Base-by-base conservation (phyloP, 92 coral and sea anemone genomes). In the Plumapathes pennacea region DNA sequence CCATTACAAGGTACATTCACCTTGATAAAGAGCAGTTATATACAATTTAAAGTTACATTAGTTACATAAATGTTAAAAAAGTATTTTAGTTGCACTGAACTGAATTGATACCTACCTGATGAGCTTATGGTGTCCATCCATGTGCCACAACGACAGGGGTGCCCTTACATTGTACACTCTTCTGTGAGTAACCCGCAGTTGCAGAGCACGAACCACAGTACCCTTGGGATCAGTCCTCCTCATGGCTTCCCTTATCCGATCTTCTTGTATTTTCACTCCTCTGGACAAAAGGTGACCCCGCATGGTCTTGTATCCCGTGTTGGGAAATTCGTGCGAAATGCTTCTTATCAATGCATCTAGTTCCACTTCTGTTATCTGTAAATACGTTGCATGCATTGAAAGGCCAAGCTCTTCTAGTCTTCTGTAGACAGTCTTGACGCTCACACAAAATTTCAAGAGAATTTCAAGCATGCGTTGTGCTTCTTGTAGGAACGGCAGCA, bases 171-270 rank as follows among this genome's bases (percentile, higher is more conserved):
- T 57, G 54, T 77, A 77, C 13, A 80, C 63, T 31, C 81, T 64
- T 27, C 84, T 44, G 40, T 69, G 84, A 22, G 89, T 76, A 29
- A 71, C 81, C 14, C 80, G 84, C 39, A 83, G 63, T 40, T 83
- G 90, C 40, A 83, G 79, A 13, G 77, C 84, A 32, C 90, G 50
- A 21, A 78, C 85, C 20, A 77, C 67, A 57, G 84, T 84, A 25
- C 90, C 81, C 43, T 78, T 74, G 29, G 82, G 90, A 58, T 84
- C 90, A 64, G 70, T 46, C 64, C 87, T 72, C 41, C 82, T 67
- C 77, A 60, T 65, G 42, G 77, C 40, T 44, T 78, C 78, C 57
- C 82, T 78, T n/a, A 77, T 61, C 14, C 82, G 48, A 17, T 58
- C 26, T 49, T 77, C 73, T 47, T 77, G 85, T 30, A 84, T 67